These are phyloP conservation scores for Magallana ariakensis DNA, from an alignment of 1,140 invertebrate species.

Conservation along the genomic window DNA sequence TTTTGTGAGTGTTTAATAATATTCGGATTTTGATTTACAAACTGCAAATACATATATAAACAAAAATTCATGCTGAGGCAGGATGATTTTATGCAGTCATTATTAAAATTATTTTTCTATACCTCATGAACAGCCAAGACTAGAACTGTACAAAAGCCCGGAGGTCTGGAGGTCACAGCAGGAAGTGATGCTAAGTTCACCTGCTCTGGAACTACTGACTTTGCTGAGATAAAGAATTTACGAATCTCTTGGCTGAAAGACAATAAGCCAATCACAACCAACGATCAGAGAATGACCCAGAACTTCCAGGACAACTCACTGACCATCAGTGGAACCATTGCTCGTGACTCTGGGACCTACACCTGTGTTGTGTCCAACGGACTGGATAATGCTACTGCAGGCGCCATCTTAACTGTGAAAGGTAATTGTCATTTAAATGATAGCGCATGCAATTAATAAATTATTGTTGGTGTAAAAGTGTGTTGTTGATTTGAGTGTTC, in stretches of 20 bases:
- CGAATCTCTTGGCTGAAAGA: slow-evolving; percentile 74
- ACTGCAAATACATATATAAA: no score
- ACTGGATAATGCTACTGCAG: slow-evolving; percentile 90
- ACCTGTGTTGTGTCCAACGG: slow-evolving; percentile 96
- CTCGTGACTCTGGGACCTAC: slow-evolving; percentile 96
- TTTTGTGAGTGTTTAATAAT: no score
- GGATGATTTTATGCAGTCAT: no score
- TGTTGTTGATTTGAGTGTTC: no score
- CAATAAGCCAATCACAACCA: slow-evolving; percentile 86
- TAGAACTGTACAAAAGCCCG: slow-evolving; percentile 70
- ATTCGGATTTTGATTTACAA: no score
- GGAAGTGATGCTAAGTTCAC: slow-evolving; percentile 74
- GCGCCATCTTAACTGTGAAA: slow-evolving; percentile 95
- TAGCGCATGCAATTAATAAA: no score
- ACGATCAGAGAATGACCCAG: slow-evolving; percentile 83
- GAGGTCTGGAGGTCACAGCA: slow-evolving; percentile 73
- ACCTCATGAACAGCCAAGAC: slow-evolving; percentile 67
- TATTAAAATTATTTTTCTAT: neutral
- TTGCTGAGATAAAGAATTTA: slow-evolving; percentile 70
- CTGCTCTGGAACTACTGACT: slow-evolving; percentile 75
- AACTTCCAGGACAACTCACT: slow-evolving; percentile 91
- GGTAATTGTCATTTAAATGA: slow-evolving; percentile 78
- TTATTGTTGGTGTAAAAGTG: no score
- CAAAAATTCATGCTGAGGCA: no score
- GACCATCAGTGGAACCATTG: slow-evolving; percentile 95